These are phyloP conservation scores for Eupleurogrammus muticus DNA, from an alignment of 2,797 vertebrate species.

Conservation along the genomic window DNA sequence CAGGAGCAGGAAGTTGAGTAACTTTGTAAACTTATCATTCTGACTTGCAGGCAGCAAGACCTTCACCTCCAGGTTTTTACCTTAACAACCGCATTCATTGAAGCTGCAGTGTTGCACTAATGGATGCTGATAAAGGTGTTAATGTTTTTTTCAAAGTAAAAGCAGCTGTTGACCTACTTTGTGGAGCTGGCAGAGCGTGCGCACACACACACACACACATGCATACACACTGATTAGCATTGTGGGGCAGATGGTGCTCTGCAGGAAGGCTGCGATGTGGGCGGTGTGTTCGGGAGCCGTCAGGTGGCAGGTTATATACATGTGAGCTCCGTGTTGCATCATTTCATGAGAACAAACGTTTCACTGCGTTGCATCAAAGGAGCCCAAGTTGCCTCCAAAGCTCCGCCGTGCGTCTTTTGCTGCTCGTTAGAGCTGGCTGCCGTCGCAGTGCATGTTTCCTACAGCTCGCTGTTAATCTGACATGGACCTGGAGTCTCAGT, in stretches of 20 bases:
- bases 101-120: neutral
- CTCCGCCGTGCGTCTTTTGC: too few relatives aligned
- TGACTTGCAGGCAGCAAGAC: too few relatives aligned
- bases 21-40: too few relatives aligned
- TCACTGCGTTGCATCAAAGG: neutral
- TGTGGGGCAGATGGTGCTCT: slow-evolving; percentile 25
- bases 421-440: too few relatives aligned
- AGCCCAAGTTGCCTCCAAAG: too few relatives aligned
- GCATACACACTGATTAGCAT: neutral
- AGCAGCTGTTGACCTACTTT: slow-evolving; percentile 52
- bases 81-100: too few relatives aligned
- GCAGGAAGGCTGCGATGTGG: slow-evolving; percentile 10
- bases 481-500: too few relatives aligned
- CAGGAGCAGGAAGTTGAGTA: too few relatives aligned
- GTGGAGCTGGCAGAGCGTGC: slow-evolving; percentile 19
- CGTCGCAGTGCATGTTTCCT: too few relatives aligned
- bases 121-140: slow-evolving; percentile 19
- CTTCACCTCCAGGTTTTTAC: too few relatives aligned
- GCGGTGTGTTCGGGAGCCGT: slow-evolving; percentile 7
- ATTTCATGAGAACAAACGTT: neutral
- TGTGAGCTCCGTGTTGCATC: neutral
- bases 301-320: neutral
- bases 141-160: slow-evolving; percentile 25
- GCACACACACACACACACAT: slow-evolving; percentile 13
- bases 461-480: too few relatives aligned